phyloP scores from a whole-genome alignment of 1,140 invertebrate genomes.

The Listronotus oregonensis region DNA sequence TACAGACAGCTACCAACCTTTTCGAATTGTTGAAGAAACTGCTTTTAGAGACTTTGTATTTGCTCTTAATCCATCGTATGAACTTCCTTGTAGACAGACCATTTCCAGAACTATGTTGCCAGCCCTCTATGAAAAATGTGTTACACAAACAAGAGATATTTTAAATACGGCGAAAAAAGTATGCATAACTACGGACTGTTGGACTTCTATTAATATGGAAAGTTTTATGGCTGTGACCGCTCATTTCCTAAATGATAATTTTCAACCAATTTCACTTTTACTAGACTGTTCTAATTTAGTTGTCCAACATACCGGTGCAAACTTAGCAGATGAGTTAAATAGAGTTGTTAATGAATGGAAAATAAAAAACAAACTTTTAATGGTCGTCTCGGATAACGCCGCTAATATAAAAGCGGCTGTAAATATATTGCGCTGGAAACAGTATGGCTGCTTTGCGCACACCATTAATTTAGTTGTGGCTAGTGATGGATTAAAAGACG shows the following conservation, averaged over 20 bases:
- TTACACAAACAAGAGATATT: conserved; percentile 33
- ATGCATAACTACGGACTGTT: conserved; percentile 50
- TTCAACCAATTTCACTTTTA: conserved; percentile 27
- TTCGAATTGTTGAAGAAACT: conserved; percentile 25
- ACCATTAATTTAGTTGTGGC: conserved; percentile 43
- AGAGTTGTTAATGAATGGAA: background rate
- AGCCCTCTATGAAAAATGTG: conserved; percentile 23
- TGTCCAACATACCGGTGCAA: conserved; percentile 25
- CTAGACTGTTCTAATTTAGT: conserved; percentile 28
- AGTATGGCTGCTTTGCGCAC: too few relatives aligned
- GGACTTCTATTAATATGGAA: conserved; percentile 48
- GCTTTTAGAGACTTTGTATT: conserved; percentile 31
- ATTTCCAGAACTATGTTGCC: conserved; percentile 27
- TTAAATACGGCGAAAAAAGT: conserved; percentile 22
- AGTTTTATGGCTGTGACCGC: conserved; percentile 47
- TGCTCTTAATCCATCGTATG: conserved; percentile 24
- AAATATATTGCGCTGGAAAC: conserved; percentile 39
- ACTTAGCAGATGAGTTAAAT: background rate
- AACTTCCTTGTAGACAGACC: conserved; percentile 33
- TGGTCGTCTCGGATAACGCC: conserved; percentile 47
- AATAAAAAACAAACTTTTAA: background rate
- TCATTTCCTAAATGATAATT: conserved; percentile 46
- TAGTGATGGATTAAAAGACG: conserved; percentile 12
- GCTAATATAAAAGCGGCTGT: conserved; percentile 42
- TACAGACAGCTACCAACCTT: conserved; percentile 18